Evolutionary conservation across 2,888 invertebrate genomes (phyloP).

Genomic region (Nemotelus pantherinus): DNA sequence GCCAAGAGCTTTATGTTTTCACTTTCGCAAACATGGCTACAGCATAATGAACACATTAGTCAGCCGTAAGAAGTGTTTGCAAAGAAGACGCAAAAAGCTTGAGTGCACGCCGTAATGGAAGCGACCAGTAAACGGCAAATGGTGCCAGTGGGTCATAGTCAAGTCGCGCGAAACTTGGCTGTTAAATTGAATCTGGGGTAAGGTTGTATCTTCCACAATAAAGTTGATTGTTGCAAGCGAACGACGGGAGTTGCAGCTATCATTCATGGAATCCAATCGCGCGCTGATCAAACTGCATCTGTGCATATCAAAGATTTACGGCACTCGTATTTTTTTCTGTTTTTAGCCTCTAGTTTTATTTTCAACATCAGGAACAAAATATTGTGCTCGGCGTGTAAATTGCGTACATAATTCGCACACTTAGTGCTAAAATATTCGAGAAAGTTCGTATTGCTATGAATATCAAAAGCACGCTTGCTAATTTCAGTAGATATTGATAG

Average conservation of each 20-base stretch:
- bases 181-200: constrained; percentile 39
- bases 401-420: too few species aligned
- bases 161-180: constrained; percentile 33
- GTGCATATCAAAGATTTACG: not conserved
- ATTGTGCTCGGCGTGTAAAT: not conserved
- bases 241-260: constrained; percentile 14
- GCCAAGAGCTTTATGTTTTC: constrained; percentile 12
- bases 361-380: constrained; percentile 22
- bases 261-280: constrained; percentile 16
- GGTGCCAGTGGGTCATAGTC: constrained; percentile 65
- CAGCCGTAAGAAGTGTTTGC: not conserved
- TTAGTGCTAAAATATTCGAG: too few species aligned
- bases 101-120: constrained; percentile 5
- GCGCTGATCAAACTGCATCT: constrained; percentile 18
- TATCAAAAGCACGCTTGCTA: too few species aligned
- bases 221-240: constrained; percentile 24
- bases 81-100: constrained; percentile 16
- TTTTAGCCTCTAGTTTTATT: constrained; percentile 20
- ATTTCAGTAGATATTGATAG: too few species aligned
- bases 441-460: too few species aligned
- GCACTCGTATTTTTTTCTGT: not conserved
- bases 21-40: constrained; percentile 19
- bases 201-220: constrained; percentile 36
- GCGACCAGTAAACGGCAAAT: constrained; percentile 53
- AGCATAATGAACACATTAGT: not conserved